These are phyloP conservation scores for Spodoptera littoralis DNA, from an alignment of 2,888 invertebrate species.

Conservation along the genomic window DNA sequence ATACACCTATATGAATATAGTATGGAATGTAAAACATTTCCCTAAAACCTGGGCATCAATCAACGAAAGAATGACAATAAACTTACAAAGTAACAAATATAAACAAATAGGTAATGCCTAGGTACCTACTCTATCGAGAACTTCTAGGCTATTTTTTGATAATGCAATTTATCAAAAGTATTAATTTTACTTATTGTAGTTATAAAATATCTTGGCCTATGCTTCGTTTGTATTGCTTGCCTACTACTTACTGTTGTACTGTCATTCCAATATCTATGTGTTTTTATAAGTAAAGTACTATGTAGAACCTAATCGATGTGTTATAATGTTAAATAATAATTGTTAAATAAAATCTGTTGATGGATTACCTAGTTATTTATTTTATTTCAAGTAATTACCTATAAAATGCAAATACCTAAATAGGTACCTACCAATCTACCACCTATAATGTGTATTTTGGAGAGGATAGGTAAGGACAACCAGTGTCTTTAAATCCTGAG, in stretches of 20 bases:
- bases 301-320: slow-evolving; percentile 44
- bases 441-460: no score
- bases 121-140: no score
- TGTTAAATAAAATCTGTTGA: slow-evolving; percentile 63
- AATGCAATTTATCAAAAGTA: not conserved
- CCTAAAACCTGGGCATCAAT: no score
- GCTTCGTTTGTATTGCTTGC: not conserved
- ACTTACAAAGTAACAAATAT: no score
- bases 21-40: no score
- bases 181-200: no score
- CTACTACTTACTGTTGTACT: slow-evolving; percentile 8
- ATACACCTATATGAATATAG: no score
- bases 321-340: slow-evolving; percentile 43
- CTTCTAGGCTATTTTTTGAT: not conserved
- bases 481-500: no score
- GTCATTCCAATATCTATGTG: slow-evolving; percentile 40
- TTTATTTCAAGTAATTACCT: slow-evolving; percentile 7
- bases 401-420: not conserved
- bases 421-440: no score
- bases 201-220: not conserved
- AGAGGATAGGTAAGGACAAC: no score
- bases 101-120: no score
- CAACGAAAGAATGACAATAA: no score
- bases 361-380: slow-evolving; percentile 15
- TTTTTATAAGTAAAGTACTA: slow-evolving; percentile 31